Evolutionary conservation across 2,797 vertebrate species (phyloP).

Genomic region (Sciaenops ocellatus): DNA sequence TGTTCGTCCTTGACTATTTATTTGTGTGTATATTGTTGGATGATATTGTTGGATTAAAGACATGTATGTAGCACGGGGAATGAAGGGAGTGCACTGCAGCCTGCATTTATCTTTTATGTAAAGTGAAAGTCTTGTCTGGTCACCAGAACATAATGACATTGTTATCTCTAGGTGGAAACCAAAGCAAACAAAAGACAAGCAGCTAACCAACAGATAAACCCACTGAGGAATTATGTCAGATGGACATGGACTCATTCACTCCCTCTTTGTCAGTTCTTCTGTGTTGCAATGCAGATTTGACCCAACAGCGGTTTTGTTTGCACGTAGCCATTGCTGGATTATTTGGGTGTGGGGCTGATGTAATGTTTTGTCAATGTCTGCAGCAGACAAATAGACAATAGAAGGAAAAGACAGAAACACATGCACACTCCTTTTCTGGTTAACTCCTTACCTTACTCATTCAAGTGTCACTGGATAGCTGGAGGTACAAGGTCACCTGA

Average conservation of each 20-base stretch:
- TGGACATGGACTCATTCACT: slow-evolving; percentile 40
- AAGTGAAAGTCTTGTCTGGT: slow-evolving; percentile 32
- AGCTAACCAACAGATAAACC: slow-evolving; percentile 46
- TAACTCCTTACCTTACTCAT: slow-evolving; percentile 18
- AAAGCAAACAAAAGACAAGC: slow-evolving; percentile 68
- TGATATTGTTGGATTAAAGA: background rate
- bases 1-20: background rate
- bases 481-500: slow-evolving; percentile 8
- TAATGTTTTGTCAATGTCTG: slow-evolving; percentile 52
- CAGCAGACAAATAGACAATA: slow-evolving; percentile 17
- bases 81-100: background rate
- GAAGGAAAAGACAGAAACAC: slow-evolving; percentile 12
- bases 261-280: slow-evolving; percentile 51
- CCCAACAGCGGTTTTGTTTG: slow-evolving; percentile 41
- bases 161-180: slow-evolving; percentile 69
- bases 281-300: slow-evolving; percentile 55
- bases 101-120: slow-evolving; percentile 20
- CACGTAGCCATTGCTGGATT: slow-evolving; percentile 28
- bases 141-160: slow-evolving; percentile 27
- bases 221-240: slow-evolving; percentile 58
- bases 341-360: slow-evolving; percentile 68
- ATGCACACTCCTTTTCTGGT: background rate
- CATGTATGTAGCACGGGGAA: background rate
- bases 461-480: background rate
- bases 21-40: background rate